Conservation (phyloP, 1,140 invertebrate genomes). For the Cyclargus thomasi region DNA sequence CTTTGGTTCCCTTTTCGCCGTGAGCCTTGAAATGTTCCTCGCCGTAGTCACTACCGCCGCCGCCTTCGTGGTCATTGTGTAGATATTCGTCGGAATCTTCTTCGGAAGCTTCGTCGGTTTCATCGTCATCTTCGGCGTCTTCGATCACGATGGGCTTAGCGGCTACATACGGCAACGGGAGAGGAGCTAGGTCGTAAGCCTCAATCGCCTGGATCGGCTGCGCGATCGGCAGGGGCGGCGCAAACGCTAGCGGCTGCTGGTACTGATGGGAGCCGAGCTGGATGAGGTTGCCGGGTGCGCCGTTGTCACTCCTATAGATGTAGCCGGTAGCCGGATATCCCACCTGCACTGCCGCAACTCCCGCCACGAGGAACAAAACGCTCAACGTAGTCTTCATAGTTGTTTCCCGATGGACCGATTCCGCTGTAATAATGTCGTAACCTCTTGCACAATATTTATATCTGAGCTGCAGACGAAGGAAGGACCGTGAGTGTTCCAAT, state of each 20-base stretch:
- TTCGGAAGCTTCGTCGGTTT: slow-evolving; percentile 32
- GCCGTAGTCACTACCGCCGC: slow-evolving; percentile 55
- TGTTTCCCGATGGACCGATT: slow-evolving; percentile 45
- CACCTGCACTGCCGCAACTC: slow-evolving; percentile 44
- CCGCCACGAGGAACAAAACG: slow-evolving; percentile 38
- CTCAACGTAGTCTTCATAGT: slow-evolving; percentile 48
- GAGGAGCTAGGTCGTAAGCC: slow-evolving; percentile 48
- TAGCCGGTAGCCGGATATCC: slow-evolving; percentile 62
- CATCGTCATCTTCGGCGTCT: slow-evolving; percentile 51
- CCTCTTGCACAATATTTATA: slow-evolving; percentile 71
- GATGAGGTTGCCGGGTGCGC: slow-evolving; percentile 66
- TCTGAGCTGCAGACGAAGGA: slow-evolving; percentile 53
- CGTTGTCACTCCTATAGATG: slow-evolving; percentile 72
- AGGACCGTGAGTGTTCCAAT: slow-evolving; percentile 53
- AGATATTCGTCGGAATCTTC: slow-evolving; percentile 43
- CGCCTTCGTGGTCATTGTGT: slow-evolving; percentile 46
- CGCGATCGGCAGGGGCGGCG: slow-evolving; percentile 41
- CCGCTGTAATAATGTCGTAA: slow-evolving; percentile 63
- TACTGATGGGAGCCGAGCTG: slow-evolving; percentile 61
- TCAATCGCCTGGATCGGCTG: slow-evolving; percentile 44
- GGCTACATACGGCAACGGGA: slow-evolving; percentile 54
- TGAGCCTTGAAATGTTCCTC: slow-evolving; percentile 60
- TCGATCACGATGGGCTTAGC: slow-evolving; percentile 51
- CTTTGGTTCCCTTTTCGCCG: slow-evolving; percentile 71
- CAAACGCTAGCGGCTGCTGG: slow-evolving; percentile 44